Evolutionary conservation across 2,888 invertebrate species (phyloP), one percentile per base, ranked within the genome.

Genomic region (Eubasilissa splendida): DNA sequence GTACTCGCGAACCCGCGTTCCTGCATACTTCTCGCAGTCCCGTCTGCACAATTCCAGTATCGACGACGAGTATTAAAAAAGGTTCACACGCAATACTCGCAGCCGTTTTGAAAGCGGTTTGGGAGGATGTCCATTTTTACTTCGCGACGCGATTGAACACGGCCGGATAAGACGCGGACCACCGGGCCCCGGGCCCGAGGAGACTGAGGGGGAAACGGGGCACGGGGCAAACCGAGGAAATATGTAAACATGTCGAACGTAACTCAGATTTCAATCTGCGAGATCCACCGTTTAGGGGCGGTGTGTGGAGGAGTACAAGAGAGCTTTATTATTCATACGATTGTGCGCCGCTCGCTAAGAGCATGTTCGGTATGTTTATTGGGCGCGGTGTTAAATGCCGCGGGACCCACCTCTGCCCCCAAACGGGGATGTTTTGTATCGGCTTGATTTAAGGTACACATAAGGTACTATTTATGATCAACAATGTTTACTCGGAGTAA

Each of bases 181-280:
- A 12, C 60, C 22, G 33, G 60, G 66, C 66, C 53, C 52, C 31
- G 50, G 31, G 71, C 74, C 42, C 10, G 60, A 53, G 42, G 76
- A 71, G 33, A 66, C 65, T 68, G 4, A 42, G 80, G 65, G 56
- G 42, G 42, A 31, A 65, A 74, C 53, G 76, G 66, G 76, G 73
- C 59, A 42, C 33, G 76, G 77, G 80, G 59, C 52, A 76, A 80
- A 80, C 82, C 74, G 22, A 81, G 82, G 82, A 84, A 83, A 80
- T 83, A 83, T 83, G 84, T 83, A 84, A 84, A 84, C 84, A 84
- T 84, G 84, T 84, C 84, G 84, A 84, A 83, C 84, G 84, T 84
- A 84, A 84, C 83, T 84, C 84, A 84, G 84, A 84, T 84, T 84
- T 84, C 84, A 84, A 84, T 84, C 84, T 83, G 83, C 82, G 81